These are phyloP conservation scores for Myripristis murdjan DNA, from an alignment of 2,797 vertebrate species.

Conservation along the genomic window DNA sequence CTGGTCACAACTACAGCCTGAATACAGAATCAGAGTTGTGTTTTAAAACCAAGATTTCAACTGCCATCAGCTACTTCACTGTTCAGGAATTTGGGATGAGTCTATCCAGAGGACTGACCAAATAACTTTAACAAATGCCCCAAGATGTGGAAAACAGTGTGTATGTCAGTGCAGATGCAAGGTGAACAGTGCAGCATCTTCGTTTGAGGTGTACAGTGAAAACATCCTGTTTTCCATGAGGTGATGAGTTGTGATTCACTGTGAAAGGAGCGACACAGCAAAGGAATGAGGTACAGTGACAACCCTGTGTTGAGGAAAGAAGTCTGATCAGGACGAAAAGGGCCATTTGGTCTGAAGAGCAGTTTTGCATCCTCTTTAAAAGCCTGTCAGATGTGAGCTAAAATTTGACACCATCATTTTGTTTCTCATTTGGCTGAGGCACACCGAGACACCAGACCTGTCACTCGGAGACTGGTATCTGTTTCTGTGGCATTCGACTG, in stretches of 20 bases:
- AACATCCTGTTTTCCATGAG: conserved; percentile 62
- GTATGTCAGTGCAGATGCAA: conserved; percentile 44
- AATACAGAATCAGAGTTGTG: conserved; percentile 33
- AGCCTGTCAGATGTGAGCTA: conserved; percentile 56
- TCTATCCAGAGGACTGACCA: conserved; percentile 38
- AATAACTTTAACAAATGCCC: conserved; percentile 48
- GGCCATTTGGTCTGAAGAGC: conserved; percentile 51
- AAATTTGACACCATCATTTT: conserved; percentile 72
- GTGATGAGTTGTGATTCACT: conserved; percentile 62
- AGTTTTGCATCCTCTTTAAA: conserved; percentile 54
- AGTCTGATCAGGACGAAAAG: conserved; percentile 51
- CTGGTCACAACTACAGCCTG: conserved; percentile 23
- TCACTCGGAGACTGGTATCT: conserved; percentile 50
- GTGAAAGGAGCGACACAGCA: conserved; percentile 25
- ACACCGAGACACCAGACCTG: conserved; percentile 53
- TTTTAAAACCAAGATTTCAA: conserved; percentile 26
- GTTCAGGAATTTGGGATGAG: conserved; percentile 43
- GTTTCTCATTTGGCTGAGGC: conserved; percentile 71
- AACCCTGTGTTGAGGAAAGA: conserved; percentile 48
- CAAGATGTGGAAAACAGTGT: conserved; percentile 39
- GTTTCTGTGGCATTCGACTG: conserved; percentile 38
- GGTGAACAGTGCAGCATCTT: conserved; percentile 49
- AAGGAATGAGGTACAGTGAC: conserved; percentile 23
- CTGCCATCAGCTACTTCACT: conserved; percentile 27
- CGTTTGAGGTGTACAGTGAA: conserved; percentile 48